A percentile compares a stretch with the other conserved stretches of the same genome.
Conservation (phyloP, 1,140 invertebrate genomes). For the Heliconius melpomene region DNA sequence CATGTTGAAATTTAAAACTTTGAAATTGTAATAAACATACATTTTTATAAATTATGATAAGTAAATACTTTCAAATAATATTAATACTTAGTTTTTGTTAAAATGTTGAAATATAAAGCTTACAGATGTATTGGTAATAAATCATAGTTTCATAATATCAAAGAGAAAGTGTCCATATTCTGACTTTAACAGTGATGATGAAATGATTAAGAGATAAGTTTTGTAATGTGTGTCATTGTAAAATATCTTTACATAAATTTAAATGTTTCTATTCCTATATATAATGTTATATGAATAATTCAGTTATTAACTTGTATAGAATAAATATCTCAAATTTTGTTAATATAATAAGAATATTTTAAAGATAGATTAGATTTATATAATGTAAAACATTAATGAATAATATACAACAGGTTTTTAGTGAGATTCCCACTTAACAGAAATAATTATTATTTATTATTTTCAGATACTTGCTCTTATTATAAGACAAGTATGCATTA, state of each 20-base stretch:
- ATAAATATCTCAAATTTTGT: not conserved
- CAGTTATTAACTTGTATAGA: not conserved
- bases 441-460: too few relatives aligned
- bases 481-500: too few relatives aligned
- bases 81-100: not conserved
- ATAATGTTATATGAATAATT: not conserved
- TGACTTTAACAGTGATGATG: not conserved
- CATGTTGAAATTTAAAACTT: not conserved
- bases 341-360: not conserved
- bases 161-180: slow-evolving; percentile 10
- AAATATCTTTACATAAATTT: slow-evolving; percentile 8
- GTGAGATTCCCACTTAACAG: too few relatives aligned
- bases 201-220: slow-evolving; percentile 7
- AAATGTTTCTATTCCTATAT: not conserved
- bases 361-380: not conserved
- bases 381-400: too few relatives aligned
- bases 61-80: not conserved
- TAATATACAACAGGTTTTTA: too few relatives aligned
- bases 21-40: too few relatives aligned
- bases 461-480: too few relatives aligned
- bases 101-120: not conserved
- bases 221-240: slow-evolving; percentile 15
- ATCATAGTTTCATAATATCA: not conserved
- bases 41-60: not conserved
- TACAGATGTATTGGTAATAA: not conserved